Base-by-base conservation (phyloP, 2,113 vertebrate genomes). In the Empidonax alnorum region DNA sequence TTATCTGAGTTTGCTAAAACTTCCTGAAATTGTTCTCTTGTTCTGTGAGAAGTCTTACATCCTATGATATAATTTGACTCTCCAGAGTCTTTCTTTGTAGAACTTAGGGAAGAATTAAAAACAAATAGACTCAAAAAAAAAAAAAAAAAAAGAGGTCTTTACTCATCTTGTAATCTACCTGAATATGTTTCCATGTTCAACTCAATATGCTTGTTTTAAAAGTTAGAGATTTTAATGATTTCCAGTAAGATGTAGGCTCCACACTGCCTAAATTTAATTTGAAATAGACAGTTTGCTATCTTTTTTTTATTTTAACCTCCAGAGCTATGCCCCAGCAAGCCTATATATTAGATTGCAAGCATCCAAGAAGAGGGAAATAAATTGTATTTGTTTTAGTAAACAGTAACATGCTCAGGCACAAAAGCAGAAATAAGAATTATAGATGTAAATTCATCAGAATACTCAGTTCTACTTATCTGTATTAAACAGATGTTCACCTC, bases 21-120 rank as follows among this genome's bases (percentile, higher is more conserved):
- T 96, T 96, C 90, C 91, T 90, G 90, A 96, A 90, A 94, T 94
- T 94, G 87, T 90, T 91, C 73, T 89, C 76, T 82, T 96, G 78
- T 93, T 97, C 71, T 93, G n/a, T 77, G 82, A 90, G 87, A 94
- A 94, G 41, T 69, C 74, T 91, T 94, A 89, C 46, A 91, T 87
- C 42, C 78, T 80, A 55, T 67, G 78, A 95, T 93, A 94, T 74
- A 95, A 91, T 76, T 77, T 62, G 37, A 82, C 25, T 93, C 58
- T 89, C 39, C 28, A 52, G 33, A 33, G n/a, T 89, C 77, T 71
- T 89, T 87, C n/a, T 88, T 89, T 50, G 39, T 55, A 94, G 37
- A 93, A 68, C 41, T 69, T 7, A 20, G 56, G 53, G n/a, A n/a
- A n/a, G n/a, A n/a, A n/a, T n/a, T n/a, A n/a, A n/a, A n/a, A n/a